Base-by-base conservation (phyloP, 2,113 vertebrate species). In the Takifugu flavidus region DNA sequence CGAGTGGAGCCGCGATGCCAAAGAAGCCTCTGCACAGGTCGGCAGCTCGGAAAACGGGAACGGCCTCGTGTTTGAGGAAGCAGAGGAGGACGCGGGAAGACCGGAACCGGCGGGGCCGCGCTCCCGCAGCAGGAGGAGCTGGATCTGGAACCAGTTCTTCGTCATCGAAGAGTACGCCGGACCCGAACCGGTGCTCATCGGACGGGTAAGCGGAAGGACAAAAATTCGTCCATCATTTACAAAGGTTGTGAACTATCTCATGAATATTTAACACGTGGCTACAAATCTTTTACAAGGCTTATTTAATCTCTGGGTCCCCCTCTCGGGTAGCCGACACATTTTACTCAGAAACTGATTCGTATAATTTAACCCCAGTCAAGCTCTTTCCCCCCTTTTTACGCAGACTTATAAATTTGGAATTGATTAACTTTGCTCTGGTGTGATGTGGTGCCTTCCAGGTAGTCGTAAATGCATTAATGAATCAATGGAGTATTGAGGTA, bases 81-180 rank as follows among this genome's bases (percentile, higher is more conserved):
- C 82, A 2, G 87, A 82, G 2, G 87, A 81, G 0, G 76, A 77
- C 25, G 74, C 44, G 13, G 71, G 79, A 3, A 78, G 62, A 28
- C 64, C 82, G 26, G 69, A 84, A 49, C 62, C 49, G 25, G 89
- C 86, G 20, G 86, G 82, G n/a, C 62, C 89, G 1, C 90, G 93
- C 49, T 89, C 90, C n/a, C 88, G 94, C 58, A 92, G 91, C 74
- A 64, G 27, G 65, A 83, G 26, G 79, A 96, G 95, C 82, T 96
- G 95, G 95, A 95, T 96, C 73, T 96, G 95, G 95, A 96, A 96
- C 84, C 95, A 96, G 89, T 96, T 96, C 83, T 96, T 96, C 66
- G 94, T 96, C 80, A 95, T 96, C 1, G 94, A 96, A 80, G 95
- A 96, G 58, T 96, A 95, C 28, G 90, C 92, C 0, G 94, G 94